These are phyloP conservation scores for Carabus problematicus DNA, from an alignment of 2,888 invertebrate genomes.

Conservation along the genomic window DNA sequence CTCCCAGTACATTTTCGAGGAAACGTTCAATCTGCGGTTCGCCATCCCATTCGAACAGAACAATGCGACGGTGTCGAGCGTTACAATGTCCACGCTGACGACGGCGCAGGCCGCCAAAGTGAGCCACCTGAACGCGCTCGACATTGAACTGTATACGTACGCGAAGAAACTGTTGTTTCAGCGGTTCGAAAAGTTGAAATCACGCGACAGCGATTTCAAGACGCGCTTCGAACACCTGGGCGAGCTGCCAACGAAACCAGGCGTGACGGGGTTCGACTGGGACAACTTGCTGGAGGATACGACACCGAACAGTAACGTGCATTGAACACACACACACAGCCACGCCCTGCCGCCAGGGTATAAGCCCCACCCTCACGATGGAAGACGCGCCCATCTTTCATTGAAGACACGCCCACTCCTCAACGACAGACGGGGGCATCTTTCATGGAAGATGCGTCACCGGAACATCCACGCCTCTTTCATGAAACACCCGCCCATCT, in stretches of 20 bases:
- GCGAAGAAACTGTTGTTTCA: slow-evolving; percentile 88
- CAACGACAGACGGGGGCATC: too few relatives aligned
- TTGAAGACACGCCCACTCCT: slow-evolving; percentile 1
- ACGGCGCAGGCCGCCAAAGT: slow-evolving; percentile 78
- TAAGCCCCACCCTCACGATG: neutral
- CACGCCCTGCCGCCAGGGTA: neutral
- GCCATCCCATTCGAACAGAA: slow-evolving; percentile 91
- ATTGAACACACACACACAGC: slow-evolving; percentile 1
- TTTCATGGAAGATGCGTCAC: too few relatives aligned
- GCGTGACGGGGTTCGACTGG: slow-evolving; percentile 89
- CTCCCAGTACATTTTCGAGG: slow-evolving; percentile 91
- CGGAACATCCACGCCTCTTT: too few relatives aligned
- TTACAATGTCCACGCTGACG: slow-evolving; percentile 79
- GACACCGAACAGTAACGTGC: slow-evolving; percentile 45
- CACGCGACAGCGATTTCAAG: slow-evolving; percentile 81
- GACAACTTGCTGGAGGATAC: slow-evolving; percentile 81
- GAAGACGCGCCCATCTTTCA: neutral
- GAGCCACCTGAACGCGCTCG: slow-evolving; percentile 83
- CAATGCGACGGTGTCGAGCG: slow-evolving; percentile 87
- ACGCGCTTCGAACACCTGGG: slow-evolving; percentile 85
- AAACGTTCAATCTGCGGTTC: slow-evolving; percentile 90
- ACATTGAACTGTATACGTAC: slow-evolving; percentile 92
- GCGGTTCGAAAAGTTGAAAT: slow-evolving; percentile 82
- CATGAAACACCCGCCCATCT: neutral
- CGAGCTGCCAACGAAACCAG: slow-evolving; percentile 75